These are phyloP conservation scores for Mormyrops attenuatus DNA, from an alignment of 2,797 vertebrate species.

Conservation along the genomic window DNA sequence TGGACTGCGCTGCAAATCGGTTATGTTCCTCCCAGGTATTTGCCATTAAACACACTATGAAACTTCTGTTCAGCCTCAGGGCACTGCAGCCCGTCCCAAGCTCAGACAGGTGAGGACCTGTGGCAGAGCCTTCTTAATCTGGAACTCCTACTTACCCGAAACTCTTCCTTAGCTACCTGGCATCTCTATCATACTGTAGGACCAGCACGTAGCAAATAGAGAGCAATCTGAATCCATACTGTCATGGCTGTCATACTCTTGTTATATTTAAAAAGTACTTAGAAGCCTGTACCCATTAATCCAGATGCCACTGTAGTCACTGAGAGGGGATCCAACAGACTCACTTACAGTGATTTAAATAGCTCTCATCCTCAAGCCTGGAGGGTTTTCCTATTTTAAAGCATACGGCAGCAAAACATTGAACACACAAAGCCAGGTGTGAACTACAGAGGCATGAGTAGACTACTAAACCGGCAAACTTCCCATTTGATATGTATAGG, in stretches of 20 bases:
- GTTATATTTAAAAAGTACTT: neutral
- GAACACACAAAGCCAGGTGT: neutral
- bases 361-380: neutral
- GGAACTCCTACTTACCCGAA: neutral
- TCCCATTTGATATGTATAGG: neutral
- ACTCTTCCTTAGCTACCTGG: neutral
- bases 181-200: neutral
- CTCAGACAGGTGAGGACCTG: neutral
- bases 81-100: neutral
- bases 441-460: neutral
- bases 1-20: neutral
- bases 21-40: neutral
- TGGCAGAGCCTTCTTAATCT: neutral
- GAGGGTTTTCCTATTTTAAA: neutral
- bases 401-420: neutral
- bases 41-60: neutral
- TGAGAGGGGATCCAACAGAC: constrained; percentile 8
- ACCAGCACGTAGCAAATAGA: neutral
- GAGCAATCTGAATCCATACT: neutral
- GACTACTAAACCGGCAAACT: neutral
- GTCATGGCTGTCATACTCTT: neutral
- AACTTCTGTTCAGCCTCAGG: neutral
- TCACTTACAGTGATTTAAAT: constrained; percentile 1
- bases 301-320: constrained; percentile 25
- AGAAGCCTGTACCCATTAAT: constrained; percentile 27